Evolutionary conservation across 2,113 vertebrate genomes (phyloP).

Genomic region (Corythaixoides concolor): DNA sequence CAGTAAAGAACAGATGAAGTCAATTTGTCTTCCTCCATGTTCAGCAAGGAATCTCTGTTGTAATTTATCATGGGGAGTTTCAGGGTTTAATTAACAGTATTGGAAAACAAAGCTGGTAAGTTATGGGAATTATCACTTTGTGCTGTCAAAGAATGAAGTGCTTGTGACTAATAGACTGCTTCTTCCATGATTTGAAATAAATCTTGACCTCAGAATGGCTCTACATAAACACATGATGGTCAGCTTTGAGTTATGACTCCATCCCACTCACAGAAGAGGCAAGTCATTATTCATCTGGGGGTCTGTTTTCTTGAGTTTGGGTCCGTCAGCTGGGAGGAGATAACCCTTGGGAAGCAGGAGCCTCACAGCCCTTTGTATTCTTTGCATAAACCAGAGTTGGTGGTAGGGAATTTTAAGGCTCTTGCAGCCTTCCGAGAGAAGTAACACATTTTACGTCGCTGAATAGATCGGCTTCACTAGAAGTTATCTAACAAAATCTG

Average conservation of each 20-base stretch:
- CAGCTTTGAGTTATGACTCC: conserved; percentile 55
- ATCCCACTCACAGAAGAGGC: not conserved
- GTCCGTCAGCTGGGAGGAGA: not conserved
- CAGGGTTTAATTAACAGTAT: conserved; percentile 32
- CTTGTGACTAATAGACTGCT: conserved; percentile 46
- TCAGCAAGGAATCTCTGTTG: conserved; percentile 18
- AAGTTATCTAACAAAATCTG: not conserved
- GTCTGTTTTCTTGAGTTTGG: conserved; percentile 21
- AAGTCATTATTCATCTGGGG: conserved; percentile 14
- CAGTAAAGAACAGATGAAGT: not conserved
- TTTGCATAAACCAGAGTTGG: not conserved
- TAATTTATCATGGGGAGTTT: not conserved
- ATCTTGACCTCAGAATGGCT: conserved; percentile 43
- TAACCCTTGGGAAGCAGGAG: conserved; percentile 21
- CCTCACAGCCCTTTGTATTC: not conserved
- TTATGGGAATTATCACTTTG: conserved; percentile 45
- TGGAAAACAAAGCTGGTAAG: conserved; percentile 31
- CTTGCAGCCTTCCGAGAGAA: not conserved
- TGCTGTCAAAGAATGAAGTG: conserved; percentile 43
- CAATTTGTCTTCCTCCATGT: conserved; percentile 10
- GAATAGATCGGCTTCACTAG: not conserved
- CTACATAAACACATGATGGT: conserved; percentile 10
- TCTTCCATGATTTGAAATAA: conserved; percentile 33
- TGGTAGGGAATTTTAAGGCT: not conserved
- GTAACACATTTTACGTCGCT: not conserved